Evolutionary conservation across 2,888 invertebrate species (phyloP).

Genomic region (Panzeria rudis): DNA sequence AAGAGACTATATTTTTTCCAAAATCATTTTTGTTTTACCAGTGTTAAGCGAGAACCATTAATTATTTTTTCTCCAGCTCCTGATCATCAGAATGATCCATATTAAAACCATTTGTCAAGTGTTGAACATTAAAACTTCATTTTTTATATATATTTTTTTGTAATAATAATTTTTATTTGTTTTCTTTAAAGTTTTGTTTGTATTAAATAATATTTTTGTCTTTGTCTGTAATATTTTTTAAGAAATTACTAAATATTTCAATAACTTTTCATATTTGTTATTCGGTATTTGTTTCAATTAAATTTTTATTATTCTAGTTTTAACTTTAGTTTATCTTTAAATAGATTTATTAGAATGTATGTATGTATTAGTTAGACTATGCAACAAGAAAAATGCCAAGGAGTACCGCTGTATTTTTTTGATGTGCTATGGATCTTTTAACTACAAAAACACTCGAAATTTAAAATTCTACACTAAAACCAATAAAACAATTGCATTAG

Average conservation of each 20-base stretch:
- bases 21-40: no score
- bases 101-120: no score
- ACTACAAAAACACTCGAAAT: no score
- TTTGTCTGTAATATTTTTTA: slow-evolving; percentile 46
- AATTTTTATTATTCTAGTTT: slow-evolving; percentile 47
- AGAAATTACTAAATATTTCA: slow-evolving; percentile 64
- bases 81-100: no score
- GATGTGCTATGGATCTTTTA: no score
- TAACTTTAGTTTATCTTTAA: slow-evolving; percentile 51
- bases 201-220: slow-evolving; percentile 65
- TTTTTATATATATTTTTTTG: slow-evolving; percentile 18
- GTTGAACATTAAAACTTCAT: slow-evolving; percentile 3
- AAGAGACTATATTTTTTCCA: no score
- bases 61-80: no score
- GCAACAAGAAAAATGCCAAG: no score
- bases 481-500: no score
- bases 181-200: slow-evolving; percentile 27
- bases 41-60: no score
- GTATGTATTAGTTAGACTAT: slow-evolving; percentile 47
- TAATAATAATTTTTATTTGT: slow-evolving; percentile 64
- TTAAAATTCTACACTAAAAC: no score
- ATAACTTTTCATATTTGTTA: slow-evolving; percentile 53
- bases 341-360: slow-evolving; percentile 56
- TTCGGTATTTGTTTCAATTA: slow-evolving; percentile 53
- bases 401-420: no score